phyloP scores from a whole-genome alignment of 2,113 vertebrate genomes.

The Circaetus cinerascens region DNA sequence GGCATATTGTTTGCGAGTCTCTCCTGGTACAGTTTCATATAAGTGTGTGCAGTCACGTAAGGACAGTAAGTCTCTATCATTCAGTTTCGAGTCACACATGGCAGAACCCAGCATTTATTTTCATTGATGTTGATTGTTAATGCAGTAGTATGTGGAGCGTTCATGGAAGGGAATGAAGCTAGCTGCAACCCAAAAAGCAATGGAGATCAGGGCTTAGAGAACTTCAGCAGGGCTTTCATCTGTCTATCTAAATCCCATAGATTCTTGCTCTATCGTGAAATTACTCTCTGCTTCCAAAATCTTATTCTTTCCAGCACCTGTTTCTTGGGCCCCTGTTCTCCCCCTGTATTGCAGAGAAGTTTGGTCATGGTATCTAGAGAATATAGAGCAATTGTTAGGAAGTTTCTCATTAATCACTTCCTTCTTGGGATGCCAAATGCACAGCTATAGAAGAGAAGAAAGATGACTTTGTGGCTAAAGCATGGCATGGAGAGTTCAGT shows the following conservation, averaged over 20 bases:
- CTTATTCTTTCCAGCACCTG: background rate
- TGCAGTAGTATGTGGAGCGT: background rate
- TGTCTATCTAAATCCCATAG: background rate
- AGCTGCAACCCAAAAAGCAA: background rate
- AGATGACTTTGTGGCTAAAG: conserved; percentile 11
- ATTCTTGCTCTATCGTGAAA: conserved; percentile 32
- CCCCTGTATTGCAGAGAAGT: background rate
- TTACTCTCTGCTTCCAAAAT: conserved; percentile 8
- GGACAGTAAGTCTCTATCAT: background rate
- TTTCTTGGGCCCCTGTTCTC: background rate
- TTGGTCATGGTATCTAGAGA: background rate
- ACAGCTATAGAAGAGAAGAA: conserved; percentile 6
- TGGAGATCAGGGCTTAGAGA: background rate
- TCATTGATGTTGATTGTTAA: background rate
- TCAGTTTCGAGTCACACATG: background rate
- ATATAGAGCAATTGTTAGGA: background rate
- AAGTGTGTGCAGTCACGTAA: background rate
- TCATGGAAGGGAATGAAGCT: background rate
- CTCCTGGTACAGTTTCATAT: background rate
- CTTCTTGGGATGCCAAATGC: background rate
- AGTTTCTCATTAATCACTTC: background rate
- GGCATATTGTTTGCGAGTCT: background rate
- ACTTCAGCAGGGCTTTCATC: background rate
- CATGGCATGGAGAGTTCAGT: background rate
- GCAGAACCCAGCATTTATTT: background rate